Base-by-base conservation (phyloP, 2,797 vertebrate genomes). In the Anas acuta region DNA sequence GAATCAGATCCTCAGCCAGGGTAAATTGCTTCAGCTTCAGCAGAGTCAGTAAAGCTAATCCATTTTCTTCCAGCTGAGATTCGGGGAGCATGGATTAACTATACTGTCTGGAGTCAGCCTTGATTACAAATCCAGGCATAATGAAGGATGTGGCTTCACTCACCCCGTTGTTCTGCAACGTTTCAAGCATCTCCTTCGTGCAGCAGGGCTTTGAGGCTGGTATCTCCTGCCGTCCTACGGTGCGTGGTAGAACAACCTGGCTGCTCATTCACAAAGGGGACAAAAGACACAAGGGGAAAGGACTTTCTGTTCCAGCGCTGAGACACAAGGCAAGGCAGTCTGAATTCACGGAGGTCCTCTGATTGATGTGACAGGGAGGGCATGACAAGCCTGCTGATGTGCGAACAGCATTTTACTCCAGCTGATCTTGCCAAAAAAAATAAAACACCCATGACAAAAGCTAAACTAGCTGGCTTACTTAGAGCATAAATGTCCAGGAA, bases 381-480 rank as follows among this genome's bases (percentile, higher is more conserved):
- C 96, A 72, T 83, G 95, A 96, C 76, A 91, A 93, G 89, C 84
- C 80, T 95, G 94, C 93, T 93, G 94, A 96, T 95, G 81, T 88
- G 82, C 67, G 88, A 92, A 83, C 78, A 86, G 79, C 64, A 51
- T 90, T 96, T 91, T 70, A 82, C 32, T 89, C 89, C 77, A 76
- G 58, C 61, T 78, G 73, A 62, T 94, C 82, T 78, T 93, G 93
- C 81, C 60, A 93, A 92, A 95, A 28, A 71, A 83, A 87, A 92
- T 54, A 83, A 96, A 95, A 67, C 62, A 89, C 64, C 84, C 65
- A 49, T 82, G 84, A 96, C 84, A 91, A 90, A 91, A 93, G 2
- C 39, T 20, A 92, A 75, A 92, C 26, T 54, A 54, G 47, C 37
- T 95, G 37, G 17, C 43, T 95, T 1, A 6, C 57, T 92, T 54